Conservation (phyloP, 2,113 vertebrate species). For the Capreolus pygargus region DNA sequence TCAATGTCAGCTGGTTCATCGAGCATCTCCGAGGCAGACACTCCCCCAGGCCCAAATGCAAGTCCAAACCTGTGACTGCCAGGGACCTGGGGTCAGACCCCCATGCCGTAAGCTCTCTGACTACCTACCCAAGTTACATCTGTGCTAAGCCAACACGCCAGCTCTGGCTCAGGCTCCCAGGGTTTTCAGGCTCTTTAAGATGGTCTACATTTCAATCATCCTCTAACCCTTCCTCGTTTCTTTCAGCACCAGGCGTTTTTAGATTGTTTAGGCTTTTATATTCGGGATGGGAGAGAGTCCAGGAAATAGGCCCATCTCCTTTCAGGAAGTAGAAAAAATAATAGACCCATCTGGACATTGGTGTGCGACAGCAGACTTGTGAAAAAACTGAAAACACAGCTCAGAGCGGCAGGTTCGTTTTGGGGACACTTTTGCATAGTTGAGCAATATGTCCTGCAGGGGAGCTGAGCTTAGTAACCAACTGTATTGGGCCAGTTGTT, state of each 20-base stretch:
- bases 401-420: background rate
- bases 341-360: background rate
- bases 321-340: background rate
- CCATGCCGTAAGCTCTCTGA: background rate
- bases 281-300: background rate
- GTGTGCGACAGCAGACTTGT: background rate
- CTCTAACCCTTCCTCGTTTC: background rate
- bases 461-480: constrained; percentile 24
- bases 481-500: constrained; percentile 32
- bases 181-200: background rate
- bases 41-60: too few species aligned
- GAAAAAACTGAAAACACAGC: background rate
- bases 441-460: background rate
- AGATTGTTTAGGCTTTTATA: constrained; percentile 31
- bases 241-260: constrained; percentile 25
- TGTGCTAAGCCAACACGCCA: background rate
- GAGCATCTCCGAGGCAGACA: too few species aligned
- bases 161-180: background rate
- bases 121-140: background rate
- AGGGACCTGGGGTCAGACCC: background rate
- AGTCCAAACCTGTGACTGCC: background rate
- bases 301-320: background rate
- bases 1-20: background rate
- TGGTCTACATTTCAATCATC: background rate
- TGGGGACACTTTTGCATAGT: background rate